These are phyloP conservation scores for Lichenostomus cassidix DNA, from an alignment of 2,113 vertebrate species.

Conservation along the genomic window DNA sequence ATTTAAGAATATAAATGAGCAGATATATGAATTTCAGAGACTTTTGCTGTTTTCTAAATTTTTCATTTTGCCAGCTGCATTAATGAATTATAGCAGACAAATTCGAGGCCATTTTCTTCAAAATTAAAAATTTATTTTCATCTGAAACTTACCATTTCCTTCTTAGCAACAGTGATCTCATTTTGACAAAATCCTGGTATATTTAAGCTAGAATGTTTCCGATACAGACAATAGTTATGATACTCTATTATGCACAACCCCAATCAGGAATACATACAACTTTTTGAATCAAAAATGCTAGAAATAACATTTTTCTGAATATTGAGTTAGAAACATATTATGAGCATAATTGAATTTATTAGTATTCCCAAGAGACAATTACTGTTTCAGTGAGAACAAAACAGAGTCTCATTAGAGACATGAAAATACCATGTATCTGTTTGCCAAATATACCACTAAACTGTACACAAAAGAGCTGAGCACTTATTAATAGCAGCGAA, in stretches of 20 bases:
- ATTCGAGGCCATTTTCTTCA: neutral
- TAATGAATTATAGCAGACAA: neutral
- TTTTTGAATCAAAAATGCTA: neutral
- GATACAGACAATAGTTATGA: neutral
- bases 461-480: neutral
- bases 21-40: neutral
- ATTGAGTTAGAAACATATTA: conserved; percentile 6
- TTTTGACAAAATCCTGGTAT: neutral
- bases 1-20: neutral
- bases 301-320: conserved; percentile 15
- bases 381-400: conserved; percentile 50
- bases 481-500: conserved; percentile 42
- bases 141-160: neutral
- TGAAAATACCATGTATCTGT: conserved; percentile 25
- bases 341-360: conserved; percentile 54
- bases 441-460: conserved; percentile 45
- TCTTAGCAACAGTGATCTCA: neutral
- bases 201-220: neutral
- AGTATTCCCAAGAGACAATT: conserved; percentile 41
- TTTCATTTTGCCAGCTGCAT: neutral
- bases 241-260: neutral
- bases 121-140: conserved; percentile 23
- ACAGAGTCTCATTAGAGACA: neutral
- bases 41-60: neutral
- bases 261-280: neutral